Evolutionary conservation across 2,888 invertebrate species (phyloP).

Genomic region (Poecilobothrus nobilitatus): DNA sequence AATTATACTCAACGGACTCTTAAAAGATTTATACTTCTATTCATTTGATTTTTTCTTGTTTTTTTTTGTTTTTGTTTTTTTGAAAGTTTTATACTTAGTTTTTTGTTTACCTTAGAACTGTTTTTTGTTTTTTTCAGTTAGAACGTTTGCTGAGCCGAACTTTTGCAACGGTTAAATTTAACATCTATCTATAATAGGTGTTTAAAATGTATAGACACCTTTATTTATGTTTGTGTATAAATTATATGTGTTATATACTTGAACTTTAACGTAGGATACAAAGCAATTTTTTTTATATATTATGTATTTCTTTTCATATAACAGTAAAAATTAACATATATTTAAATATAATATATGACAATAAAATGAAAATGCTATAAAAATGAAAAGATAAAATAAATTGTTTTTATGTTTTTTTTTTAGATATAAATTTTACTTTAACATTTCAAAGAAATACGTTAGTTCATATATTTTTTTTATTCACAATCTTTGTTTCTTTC

Average conservation of each 20-base stretch:
- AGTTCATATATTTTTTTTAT: no score
- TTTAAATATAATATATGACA: constrained; percentile 1
- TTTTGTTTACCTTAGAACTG: no score
- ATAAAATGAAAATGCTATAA: not conserved
- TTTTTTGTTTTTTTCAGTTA: no score
- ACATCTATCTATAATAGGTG: no score
- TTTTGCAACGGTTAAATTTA: no score
- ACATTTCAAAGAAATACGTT: not conserved
- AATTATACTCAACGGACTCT: constrained; percentile 1
- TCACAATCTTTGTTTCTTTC: no score
- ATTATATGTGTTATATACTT: no score
- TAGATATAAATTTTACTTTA: not conserved
- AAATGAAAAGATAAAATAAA: not conserved
- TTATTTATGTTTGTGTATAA: no score
- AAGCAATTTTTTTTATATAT: no score
- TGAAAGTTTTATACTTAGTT: not conserved
- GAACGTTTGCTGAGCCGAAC: no score
- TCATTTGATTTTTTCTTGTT: not conserved
- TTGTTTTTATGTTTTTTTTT: not conserved
- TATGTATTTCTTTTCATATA: not conserved
- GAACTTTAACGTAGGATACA: no score
- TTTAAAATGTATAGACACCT: no score
- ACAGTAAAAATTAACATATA: not conserved
- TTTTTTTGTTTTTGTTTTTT: not conserved
- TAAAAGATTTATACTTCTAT: not conserved